Evolutionary conservation across 2,888 invertebrate genomes (phyloP).

Genomic region (Margaritifera margaritifera): DNA sequence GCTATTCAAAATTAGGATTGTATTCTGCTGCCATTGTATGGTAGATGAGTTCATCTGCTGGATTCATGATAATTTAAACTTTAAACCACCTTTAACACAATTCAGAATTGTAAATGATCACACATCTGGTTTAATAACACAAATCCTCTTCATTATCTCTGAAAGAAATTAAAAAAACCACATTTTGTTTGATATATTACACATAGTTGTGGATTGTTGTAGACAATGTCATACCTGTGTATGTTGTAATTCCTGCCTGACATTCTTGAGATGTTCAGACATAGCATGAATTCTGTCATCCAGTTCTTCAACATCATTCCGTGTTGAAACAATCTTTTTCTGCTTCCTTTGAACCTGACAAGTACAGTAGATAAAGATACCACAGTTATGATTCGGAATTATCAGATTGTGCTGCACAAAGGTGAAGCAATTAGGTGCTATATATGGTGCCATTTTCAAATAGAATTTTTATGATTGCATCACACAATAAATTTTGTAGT

Average conservation of each 20-base stretch:
- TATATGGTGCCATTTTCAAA: too few relatives aligned
- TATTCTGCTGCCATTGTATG: too few relatives aligned
- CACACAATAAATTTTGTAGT: too few relatives aligned
- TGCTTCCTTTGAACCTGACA: constrained; percentile 65
- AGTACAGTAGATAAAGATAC: not conserved
- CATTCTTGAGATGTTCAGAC: constrained; percentile 71
- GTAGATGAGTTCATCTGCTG: too few relatives aligned
- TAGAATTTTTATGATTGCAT: too few relatives aligned
- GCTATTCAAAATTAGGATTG: too few relatives aligned
- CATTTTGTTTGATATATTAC: constrained; percentile 2
- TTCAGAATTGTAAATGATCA: not conserved
- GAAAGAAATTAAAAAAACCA: not conserved
- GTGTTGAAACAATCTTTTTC: constrained; percentile 50
- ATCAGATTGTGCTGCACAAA: not conserved
- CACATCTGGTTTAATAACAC: too few relatives aligned
- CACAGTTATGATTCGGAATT: not conserved
- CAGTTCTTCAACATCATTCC: constrained; percentile 65
- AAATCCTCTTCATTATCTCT: too few relatives aligned
- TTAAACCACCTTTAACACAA: too few relatives aligned
- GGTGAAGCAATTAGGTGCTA: too few relatives aligned
- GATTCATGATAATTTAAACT: too few relatives aligned
- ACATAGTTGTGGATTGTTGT: not conserved
- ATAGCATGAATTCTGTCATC: constrained; percentile 70
- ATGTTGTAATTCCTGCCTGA: constrained; percentile 70
- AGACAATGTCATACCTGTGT: constrained; percentile 63